Conservation (phyloP, 2,888 invertebrate genomes). For the Achlya flavicornis region DNA sequence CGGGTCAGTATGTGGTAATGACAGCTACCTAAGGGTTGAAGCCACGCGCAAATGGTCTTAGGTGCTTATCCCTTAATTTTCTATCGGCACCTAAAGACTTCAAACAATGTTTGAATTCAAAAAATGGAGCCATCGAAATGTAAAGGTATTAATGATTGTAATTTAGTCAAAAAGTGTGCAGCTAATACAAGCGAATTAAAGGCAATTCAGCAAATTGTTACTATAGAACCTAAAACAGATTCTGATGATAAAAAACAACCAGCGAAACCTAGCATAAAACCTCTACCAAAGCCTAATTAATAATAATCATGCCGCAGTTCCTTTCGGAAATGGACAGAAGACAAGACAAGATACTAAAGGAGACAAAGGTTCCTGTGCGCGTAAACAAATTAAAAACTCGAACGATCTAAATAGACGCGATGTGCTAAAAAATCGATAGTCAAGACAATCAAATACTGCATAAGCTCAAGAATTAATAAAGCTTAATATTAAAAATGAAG, state of each 20-base stretch:
- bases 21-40: too few relatives aligned
- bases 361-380: conserved; percentile 58
- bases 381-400: conserved; percentile 74
- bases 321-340: conserved; percentile 80
- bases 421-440: conserved; percentile 73
- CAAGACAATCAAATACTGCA: conserved; percentile 64
- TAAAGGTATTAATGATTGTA: conserved; percentile 9
- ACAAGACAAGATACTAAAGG: conserved; percentile 76
- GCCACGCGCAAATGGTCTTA: too few relatives aligned
- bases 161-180: conserved; percentile 19
- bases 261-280: conserved; percentile 23
- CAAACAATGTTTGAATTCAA: too few relatives aligned
- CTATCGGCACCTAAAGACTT: too few relatives aligned
- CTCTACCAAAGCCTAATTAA: conserved; percentile 50
- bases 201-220: conserved; percentile 18
- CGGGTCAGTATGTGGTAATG: too few relatives aligned
- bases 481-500: conserved; percentile 55
- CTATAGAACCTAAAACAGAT: conserved; percentile 17
- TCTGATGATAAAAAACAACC: conserved; percentile 27
- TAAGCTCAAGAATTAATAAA: conserved; percentile 62
- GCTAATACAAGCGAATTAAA: conserved; percentile 18
- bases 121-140: conserved; percentile 17
- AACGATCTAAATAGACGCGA: conserved; percentile 77
- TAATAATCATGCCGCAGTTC: conserved; percentile 68
- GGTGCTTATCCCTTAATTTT: too few relatives aligned